These are phyloP conservation scores for Ctenochaetus hawaiiensis DNA, from an alignment of 2,797 vertebrate species.

Conservation along the genomic window DNA sequence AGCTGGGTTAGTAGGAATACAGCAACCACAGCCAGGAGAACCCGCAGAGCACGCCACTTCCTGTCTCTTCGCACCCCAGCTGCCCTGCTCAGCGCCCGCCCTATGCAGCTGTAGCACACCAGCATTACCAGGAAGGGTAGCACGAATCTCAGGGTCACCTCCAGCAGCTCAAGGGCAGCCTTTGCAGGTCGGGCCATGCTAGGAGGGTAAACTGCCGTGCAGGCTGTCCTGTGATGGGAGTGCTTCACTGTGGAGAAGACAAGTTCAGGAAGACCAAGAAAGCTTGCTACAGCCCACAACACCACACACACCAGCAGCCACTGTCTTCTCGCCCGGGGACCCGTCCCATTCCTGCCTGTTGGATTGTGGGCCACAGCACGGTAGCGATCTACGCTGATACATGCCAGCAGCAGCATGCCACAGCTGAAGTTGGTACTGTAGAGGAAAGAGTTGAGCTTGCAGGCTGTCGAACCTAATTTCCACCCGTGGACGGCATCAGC, in stretches of 20 bases:
- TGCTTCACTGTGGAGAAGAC: slow-evolving; percentile 88
- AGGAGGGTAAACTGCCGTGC: slow-evolving; percentile 85
- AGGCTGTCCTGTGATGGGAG: slow-evolving; percentile 78
- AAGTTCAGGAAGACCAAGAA: slow-evolving; percentile 91
- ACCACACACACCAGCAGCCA: slow-evolving; percentile 74
- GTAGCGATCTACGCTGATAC: slow-evolving; percentile 93
- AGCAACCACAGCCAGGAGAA: slow-evolving; percentile 91
- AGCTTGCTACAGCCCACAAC: slow-evolving; percentile 87
- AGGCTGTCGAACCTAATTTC: slow-evolving; percentile 87
- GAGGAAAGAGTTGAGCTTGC: slow-evolving; percentile 90
- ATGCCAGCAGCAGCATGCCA: slow-evolving; percentile 94
- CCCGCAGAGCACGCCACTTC: slow-evolving; percentile 87
- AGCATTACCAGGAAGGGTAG: slow-evolving; percentile 92
- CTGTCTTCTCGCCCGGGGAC: slow-evolving; percentile 50
- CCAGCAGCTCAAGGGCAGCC: slow-evolving; percentile 89
- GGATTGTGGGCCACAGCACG: slow-evolving; percentile 75
- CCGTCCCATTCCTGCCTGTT: slow-evolving; percentile 31
- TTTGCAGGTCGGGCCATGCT: slow-evolving; percentile 84
- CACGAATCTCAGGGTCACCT: slow-evolving; percentile 90
- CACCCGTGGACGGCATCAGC: slow-evolving; percentile 91
- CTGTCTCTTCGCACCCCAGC: slow-evolving; percentile 75
- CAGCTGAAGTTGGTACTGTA: slow-evolving; percentile 95
- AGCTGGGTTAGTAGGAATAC: slow-evolving; percentile 93
- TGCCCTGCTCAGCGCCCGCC: slow-evolving; percentile 81
- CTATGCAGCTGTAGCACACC: slow-evolving; percentile 88